Evolutionary conservation across 2,113 vertebrate species (phyloP).

Genomic region (Anseranas semipalmata): DNA sequence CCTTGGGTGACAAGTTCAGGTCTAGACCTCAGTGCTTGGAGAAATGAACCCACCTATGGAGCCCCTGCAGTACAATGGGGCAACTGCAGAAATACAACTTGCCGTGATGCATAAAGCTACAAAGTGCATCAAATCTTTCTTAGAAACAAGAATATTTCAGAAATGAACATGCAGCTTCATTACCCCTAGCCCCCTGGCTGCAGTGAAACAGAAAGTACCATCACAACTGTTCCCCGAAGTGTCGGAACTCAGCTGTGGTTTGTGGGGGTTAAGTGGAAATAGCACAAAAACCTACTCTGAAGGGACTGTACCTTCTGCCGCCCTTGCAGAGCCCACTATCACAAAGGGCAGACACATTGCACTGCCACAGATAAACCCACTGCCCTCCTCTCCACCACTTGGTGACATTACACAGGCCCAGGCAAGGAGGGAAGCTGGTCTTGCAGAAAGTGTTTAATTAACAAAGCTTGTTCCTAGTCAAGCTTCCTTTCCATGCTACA

Average conservation of each 20-base stretch:
- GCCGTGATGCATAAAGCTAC: neutral
- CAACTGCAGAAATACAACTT: neutral
- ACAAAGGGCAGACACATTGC: fast-evolving
- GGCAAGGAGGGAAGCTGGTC: neutral
- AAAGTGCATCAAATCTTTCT: neutral
- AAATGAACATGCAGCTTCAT: neutral
- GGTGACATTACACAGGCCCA: neutral
- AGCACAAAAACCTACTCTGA: neutral
- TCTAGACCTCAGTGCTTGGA: neutral
- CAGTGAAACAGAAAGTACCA: neutral
- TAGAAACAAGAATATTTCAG: neutral
- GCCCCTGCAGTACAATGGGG: neutral
- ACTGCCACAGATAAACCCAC: neutral
- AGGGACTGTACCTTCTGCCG: neutral
- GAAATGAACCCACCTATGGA: neutral
- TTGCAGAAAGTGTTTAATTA: neutral
- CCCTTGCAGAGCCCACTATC: neutral
- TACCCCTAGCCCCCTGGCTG: neutral
- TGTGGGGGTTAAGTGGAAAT: neutral
- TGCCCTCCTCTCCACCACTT: neutral
- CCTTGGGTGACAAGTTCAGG: neutral
- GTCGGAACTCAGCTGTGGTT: neutral
- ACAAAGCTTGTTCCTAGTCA: neutral
- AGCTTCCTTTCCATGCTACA: neutral
- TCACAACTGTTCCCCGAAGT: neutral